Evolutionary conservation across 2,888 invertebrate species (phyloP).

Genomic region (Mimachlamys varia): DNA sequence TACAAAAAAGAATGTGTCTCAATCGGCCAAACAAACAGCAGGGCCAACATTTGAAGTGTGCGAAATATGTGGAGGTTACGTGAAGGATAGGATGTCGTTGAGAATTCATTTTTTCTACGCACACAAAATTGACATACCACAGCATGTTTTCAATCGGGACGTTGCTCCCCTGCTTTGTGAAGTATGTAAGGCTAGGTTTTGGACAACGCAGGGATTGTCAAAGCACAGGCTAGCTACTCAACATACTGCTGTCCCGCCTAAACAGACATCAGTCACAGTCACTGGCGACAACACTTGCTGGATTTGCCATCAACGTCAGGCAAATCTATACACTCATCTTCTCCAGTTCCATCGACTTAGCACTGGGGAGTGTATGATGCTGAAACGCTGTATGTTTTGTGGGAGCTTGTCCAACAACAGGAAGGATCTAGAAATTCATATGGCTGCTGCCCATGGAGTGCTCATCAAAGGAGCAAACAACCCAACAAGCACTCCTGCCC

Average conservation of each 20-base stretch:
- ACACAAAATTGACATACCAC: conserved; percentile 87
- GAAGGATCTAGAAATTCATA: conserved; percentile 69
- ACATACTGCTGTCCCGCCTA: conserved; percentile 52
- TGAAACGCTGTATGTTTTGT: conserved; percentile 75
- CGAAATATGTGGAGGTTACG: conserved; percentile 98
- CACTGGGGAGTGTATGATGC: conserved; percentile 62
- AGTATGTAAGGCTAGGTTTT: conserved; percentile 97
- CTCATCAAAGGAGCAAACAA: conserved; percentile 64
- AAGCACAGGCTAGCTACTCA: conserved; percentile 90
- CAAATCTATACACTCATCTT: conserved; percentile 63
- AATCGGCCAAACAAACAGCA: conserved; percentile 40
- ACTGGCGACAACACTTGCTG: conserved; percentile 51
- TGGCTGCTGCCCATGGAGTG: conserved; percentile 71
- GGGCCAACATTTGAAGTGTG: conserved; percentile 83
- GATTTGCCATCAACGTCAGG: conserved; percentile 61
- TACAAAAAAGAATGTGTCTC: conserved; percentile 29
- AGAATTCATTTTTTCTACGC: conserved; percentile 99
- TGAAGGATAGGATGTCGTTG: conserved; percentile 96
- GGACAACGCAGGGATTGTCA: conserved; percentile 97
- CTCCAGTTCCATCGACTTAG: conserved; percentile 62
- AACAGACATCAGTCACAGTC: not conserved
- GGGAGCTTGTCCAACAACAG: conserved; percentile 67
- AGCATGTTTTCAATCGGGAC: conserved; percentile 69
- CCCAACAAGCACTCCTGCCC: conserved; percentile 46
- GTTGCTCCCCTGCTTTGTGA: conserved; percentile 96